A percentile compares a stretch with the other conserved stretches of the same genome.
These are phyloP conservation scores for Bhutanitis thaidina DNA, from an alignment of 2,888 invertebrate species.

Conservation along the genomic window DNA sequence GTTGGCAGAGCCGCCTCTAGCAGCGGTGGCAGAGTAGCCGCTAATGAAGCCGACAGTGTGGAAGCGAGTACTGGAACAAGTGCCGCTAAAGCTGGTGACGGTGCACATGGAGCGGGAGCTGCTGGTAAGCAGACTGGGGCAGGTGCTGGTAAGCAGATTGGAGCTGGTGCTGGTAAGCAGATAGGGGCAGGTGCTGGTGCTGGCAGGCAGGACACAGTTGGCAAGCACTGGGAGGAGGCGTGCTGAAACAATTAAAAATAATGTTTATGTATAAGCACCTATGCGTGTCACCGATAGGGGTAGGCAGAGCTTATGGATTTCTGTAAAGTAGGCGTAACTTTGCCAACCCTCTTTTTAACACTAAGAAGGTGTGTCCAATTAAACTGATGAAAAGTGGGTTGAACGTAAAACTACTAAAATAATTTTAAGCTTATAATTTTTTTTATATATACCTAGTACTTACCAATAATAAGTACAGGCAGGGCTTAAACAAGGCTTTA, in stretches of 20 bases:
- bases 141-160: constrained; percentile 11
- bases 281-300: no score
- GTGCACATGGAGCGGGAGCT: background rate
- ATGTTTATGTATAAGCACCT: no score
- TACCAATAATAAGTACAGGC: no score
- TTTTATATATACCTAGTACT: no score
- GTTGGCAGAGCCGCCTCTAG: constrained; percentile 42
- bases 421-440: no score
- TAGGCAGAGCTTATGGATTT: no score
- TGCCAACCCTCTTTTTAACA: no score
- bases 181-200: constrained; percentile 23
- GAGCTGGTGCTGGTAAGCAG: constrained; percentile 21
- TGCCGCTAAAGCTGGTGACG: constrained; percentile 22
- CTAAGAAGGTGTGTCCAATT: no score
- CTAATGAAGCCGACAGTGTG: constrained; percentile 29
- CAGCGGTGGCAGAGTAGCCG: constrained; percentile 31
- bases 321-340: no score
- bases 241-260: constrained; percentile 21
- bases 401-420: no score
- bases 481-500: background rate
- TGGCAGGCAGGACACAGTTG: constrained; percentile 24
- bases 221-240: constrained; percentile 28
- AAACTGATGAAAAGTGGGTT: no score
- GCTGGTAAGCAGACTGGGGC: constrained; percentile 12
- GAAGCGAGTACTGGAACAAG: constrained; percentile 27